These are phyloP conservation scores for Synergus laeviventris DNA, from an alignment of 2,888 invertebrate genomes.

Conservation along the genomic window DNA sequence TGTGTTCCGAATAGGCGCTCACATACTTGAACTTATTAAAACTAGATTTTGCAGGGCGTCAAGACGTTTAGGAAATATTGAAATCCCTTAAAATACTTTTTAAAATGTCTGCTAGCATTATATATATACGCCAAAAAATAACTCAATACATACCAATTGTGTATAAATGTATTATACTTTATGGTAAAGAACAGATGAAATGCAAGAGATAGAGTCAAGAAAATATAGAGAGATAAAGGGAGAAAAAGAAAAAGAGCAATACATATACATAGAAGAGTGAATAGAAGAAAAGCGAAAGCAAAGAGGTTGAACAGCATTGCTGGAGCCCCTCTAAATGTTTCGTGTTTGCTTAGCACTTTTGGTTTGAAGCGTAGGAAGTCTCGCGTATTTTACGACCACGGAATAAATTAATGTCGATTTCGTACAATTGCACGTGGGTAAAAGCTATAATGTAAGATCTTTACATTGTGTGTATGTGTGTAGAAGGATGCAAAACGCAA, in stretches of 20 bases:
- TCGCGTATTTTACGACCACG: conserved; percentile 62
- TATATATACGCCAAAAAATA: too few species aligned
- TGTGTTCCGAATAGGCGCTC: too few species aligned
- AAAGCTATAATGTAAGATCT: neutral
- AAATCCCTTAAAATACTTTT: too few species aligned
- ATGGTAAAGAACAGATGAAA: too few species aligned
- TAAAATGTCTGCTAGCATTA: too few species aligned
- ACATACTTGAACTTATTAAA: too few species aligned
- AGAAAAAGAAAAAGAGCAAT: neutral
- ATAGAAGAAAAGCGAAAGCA: conserved; percentile 42
- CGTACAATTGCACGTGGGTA: conserved; percentile 21
- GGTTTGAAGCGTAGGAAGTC: conserved; percentile 61
- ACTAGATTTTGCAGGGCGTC: too few species aligned
- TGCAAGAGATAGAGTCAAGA: too few species aligned
- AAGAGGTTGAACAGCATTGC: conserved; percentile 22
- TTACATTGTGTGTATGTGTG: conserved; percentile 7
- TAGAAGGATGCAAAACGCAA: conserved; percentile 9
- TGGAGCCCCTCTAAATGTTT: conserved; percentile 49
- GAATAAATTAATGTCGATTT: conserved; percentile 66
- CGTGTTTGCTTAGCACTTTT: conserved; percentile 64
- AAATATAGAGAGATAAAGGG: neutral
- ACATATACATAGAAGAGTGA: neutral
- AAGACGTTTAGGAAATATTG: too few species aligned
- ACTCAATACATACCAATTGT: too few species aligned
- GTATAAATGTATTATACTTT: too few species aligned